A percentile compares a stretch with the other conserved stretches of the same genome.
Conservation (phyloP, 2,888 invertebrate genomes). For the Taenaris catops region DNA sequence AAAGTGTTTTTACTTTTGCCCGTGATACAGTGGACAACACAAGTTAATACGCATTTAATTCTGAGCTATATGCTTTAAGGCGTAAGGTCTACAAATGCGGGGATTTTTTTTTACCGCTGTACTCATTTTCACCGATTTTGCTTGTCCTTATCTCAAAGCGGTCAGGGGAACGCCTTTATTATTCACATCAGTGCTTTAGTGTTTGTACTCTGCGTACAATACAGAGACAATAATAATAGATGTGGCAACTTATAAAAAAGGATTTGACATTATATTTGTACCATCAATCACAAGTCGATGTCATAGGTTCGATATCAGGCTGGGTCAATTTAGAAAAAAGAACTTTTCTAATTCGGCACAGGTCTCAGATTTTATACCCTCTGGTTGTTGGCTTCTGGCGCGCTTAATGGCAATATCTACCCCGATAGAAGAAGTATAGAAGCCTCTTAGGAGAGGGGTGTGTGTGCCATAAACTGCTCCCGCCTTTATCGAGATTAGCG, state of each 20-base stretch:
- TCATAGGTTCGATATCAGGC: no score
- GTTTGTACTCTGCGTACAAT: conserved; percentile 20
- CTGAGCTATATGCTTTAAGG: not conserved
- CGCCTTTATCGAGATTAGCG: no score
- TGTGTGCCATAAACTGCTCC: no score
- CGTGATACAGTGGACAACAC: conserved; percentile 27
- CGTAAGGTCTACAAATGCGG: conserved; percentile 1
- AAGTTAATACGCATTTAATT: conserved; percentile 2
- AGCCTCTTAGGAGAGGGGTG: no score
- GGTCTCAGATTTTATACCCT: no score
- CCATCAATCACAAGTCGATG: no score
- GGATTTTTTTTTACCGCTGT: conserved; percentile 11
- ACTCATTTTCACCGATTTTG: conserved; percentile 57
- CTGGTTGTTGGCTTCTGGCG: no score
- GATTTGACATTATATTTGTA: no score
- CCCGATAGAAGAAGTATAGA: no score
- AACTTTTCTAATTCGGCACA: no score
- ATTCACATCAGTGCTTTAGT: conserved; percentile 34
- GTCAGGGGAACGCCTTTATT: conserved; percentile 52
- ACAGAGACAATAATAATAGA: conserved; percentile 20
- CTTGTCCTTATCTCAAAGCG: conserved; percentile 56
- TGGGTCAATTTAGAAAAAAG: no score
- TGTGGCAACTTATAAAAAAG: conserved; percentile 12
- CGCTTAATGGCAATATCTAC: no score
- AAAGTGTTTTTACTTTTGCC: conserved; percentile 68